Evolutionary conservation across 2,888 invertebrate species (phyloP).

Genomic region (Parnassius orleans): DNA sequence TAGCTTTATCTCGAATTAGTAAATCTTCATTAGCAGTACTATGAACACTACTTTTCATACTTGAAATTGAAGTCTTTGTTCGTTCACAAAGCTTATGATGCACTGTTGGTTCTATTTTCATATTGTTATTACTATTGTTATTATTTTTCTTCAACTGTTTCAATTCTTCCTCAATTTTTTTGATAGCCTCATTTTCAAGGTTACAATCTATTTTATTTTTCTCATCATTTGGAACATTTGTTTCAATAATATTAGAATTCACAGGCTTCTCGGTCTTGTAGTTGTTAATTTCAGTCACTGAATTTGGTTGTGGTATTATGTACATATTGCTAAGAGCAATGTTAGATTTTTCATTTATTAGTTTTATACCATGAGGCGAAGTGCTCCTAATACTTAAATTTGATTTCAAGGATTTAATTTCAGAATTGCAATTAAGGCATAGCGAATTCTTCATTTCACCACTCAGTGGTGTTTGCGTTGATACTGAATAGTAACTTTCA

Average conservation of each 20-base stretch:
- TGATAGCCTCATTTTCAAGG: constrained; percentile 39
- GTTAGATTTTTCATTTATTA: constrained; percentile 56
- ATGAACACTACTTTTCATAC: constrained; percentile 66
- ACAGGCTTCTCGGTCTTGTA: constrained; percentile 17
- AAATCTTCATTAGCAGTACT: constrained; percentile 62
- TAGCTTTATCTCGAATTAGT: constrained; percentile 51
- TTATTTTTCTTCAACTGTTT: constrained; percentile 51
- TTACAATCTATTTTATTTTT: constrained; percentile 27
- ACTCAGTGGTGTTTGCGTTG: constrained; percentile 81
- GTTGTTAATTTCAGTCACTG: constrained; percentile 34
- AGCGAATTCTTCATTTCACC: constrained; percentile 76
- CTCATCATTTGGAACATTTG: constrained; percentile 20
- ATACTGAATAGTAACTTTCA: constrained; percentile 80
- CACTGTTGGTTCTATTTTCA: constrained; percentile 72
- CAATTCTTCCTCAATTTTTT: constrained; percentile 47
- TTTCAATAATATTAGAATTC: constrained; percentile 7
- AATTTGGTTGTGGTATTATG: constrained; percentile 53
- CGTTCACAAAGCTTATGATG: constrained; percentile 83
- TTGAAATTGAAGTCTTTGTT: constrained; percentile 67
- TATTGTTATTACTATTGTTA: constrained; percentile 51
- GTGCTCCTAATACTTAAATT: constrained; percentile 65
- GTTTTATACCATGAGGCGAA: constrained; percentile 60
- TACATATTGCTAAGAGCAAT: constrained; percentile 53
- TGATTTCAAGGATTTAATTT: constrained; percentile 68
- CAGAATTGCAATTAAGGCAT: constrained; percentile 83